phyloP scores from a whole-genome alignment of 2,113 vertebrate species.

The Taxidea taxus region DNA sequence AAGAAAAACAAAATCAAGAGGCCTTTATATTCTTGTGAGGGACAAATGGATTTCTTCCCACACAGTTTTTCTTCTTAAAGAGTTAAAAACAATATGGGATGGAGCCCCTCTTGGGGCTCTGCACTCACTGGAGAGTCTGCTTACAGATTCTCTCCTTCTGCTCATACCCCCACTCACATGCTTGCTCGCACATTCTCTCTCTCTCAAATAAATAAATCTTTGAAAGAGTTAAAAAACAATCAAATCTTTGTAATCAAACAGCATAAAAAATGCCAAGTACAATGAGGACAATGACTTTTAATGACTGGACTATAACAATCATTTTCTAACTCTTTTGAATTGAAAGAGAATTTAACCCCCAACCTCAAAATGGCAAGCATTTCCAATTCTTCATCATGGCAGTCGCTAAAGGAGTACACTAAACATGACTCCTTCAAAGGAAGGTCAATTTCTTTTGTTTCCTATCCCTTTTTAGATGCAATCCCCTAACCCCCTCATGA shows the following conservation, averaged over 20 bases:
- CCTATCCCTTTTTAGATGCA: not conserved
- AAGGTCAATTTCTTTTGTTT: not conserved
- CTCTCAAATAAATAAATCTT: not conserved
- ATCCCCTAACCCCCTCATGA: not conserved
- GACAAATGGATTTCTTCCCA: not conserved
- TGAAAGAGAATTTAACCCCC: constrained; percentile 39
- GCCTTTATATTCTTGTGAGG: not conserved
- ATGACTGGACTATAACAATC: not conserved
- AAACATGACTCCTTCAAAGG: not conserved
- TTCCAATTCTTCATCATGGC: not conserved
- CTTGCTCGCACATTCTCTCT: not conserved
- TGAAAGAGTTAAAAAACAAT: constrained; percentile 19
- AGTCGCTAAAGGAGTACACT: not conserved
- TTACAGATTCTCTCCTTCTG: not conserved
- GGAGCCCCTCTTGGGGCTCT: not conserved
- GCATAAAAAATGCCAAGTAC: not conserved
- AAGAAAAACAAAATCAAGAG: not conserved
- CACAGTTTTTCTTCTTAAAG: not conserved
- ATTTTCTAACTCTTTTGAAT: constrained; percentile 31
- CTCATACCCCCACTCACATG: not conserved
- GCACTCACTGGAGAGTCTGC: not conserved
- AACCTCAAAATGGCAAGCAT: not conserved
- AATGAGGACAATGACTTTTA: constrained; percentile 38
- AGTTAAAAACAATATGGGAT: constrained; percentile 29
- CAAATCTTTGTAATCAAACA: not conserved